Evolutionary conservation across 2,797 vertebrate species (phyloP).

Genomic region (Benthosema pterotum): DNA sequence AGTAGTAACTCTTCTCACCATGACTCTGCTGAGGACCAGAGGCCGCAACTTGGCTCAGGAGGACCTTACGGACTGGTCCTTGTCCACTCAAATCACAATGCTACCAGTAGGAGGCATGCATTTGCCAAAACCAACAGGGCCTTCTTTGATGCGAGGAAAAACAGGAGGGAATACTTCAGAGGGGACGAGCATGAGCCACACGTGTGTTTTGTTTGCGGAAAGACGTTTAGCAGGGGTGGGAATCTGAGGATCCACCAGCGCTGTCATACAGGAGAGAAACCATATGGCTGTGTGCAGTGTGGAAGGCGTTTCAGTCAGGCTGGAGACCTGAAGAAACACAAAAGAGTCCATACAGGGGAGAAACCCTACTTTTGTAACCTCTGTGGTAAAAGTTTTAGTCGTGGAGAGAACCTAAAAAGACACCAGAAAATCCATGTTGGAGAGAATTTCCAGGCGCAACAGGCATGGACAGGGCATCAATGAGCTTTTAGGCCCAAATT

Average conservation of each 20-base stretch:
- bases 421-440: slow-evolving; percentile 76
- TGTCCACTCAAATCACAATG: slow-evolving; percentile 38
- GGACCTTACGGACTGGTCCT: slow-evolving; percentile 43
- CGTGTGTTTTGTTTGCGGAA: slow-evolving; percentile 66
- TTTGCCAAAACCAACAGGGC: slow-evolving; percentile 41
- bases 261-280: slow-evolving; percentile 75
- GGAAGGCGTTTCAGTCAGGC: slow-evolving; percentile 72
- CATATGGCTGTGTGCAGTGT: slow-evolving; percentile 71
- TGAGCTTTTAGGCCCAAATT: too few species aligned
- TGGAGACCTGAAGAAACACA: slow-evolving; percentile 77
- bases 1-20: slow-evolving; percentile 48
- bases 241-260: slow-evolving; percentile 74
- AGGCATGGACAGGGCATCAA: slow-evolving; percentile 56
- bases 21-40: slow-evolving; percentile 14
- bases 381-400: slow-evolving; percentile 77
- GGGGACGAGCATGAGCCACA: slow-evolving; percentile 52
- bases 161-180: slow-evolving; percentile 38
- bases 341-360: slow-evolving; percentile 75
- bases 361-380: slow-evolving; percentile 75
- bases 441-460: slow-evolving; percentile 64
- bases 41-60: slow-evolving; percentile 19
- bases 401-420: slow-evolving; percentile 76
- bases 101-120: slow-evolving; percentile 36
- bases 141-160: slow-evolving; percentile 38
- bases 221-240: slow-evolving; percentile 66